phyloP scores from a whole-genome alignment of 2,113 vertebrate genomes.

The Chaenocephalus aceratus region DNA sequence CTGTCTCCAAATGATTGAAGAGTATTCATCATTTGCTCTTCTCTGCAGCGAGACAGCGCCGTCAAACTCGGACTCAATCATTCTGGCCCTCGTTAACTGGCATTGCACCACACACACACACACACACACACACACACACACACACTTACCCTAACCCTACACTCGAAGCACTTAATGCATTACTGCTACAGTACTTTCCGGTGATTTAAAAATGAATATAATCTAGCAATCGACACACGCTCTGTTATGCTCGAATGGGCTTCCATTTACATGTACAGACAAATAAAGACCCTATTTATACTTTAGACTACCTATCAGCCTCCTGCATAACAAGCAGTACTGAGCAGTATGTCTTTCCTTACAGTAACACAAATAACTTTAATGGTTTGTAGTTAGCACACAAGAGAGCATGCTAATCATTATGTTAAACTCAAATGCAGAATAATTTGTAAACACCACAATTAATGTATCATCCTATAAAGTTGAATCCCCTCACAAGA shows the following conservation, averaged over 20 bases:
- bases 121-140: not conserved
- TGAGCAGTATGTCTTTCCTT: not conserved
- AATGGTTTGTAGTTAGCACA: not conserved
- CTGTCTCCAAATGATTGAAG: constrained; percentile 72
- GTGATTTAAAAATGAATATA: constrained; percentile 26
- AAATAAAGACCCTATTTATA: constrained; percentile 13
- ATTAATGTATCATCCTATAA: not conserved
- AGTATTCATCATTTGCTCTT: constrained; percentile 68
- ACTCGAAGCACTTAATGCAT: constrained; percentile 22
- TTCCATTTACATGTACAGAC: constrained; percentile 7
- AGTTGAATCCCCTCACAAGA: not conserved
- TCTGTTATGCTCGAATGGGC: not conserved
- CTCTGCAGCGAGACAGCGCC: constrained; percentile 37
- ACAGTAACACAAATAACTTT: constrained; percentile 1
- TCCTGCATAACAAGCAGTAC: not conserved
- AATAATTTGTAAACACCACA: not conserved
- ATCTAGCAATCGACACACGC: not conserved
- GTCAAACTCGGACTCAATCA: constrained; percentile 46
- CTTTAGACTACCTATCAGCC: not conserved
- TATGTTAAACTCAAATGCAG: constrained; percentile 1
- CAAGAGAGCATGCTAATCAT: no score
- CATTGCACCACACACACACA: not conserved
- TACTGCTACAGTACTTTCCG: not conserved
- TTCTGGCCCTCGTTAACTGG: constrained; percentile 64
- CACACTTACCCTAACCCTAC: not conserved